These are phyloP conservation scores for Yponomeuta plumbellus DNA, from an alignment of 2,888 invertebrate genomes.

Conservation along the genomic window DNA sequence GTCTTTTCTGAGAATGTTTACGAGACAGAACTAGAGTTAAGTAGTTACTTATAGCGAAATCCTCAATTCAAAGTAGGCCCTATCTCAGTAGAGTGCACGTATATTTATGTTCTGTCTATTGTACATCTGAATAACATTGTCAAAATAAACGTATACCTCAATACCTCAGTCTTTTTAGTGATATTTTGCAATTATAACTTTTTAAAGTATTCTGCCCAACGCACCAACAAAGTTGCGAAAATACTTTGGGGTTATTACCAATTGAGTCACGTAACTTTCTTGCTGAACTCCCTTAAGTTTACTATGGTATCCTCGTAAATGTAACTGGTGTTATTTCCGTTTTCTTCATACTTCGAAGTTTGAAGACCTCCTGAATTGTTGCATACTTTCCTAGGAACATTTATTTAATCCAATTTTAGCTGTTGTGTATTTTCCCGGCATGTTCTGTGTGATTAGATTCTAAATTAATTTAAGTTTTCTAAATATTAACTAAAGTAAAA, in stretches of 20 bases:
- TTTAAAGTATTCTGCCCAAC: neutral
- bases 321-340: neutral
- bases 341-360: neutral
- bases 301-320: neutral
- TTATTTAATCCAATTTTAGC: too few relatives aligned
- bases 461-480: too few relatives aligned
- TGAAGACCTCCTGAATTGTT: too few relatives aligned
- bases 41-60: too few relatives aligned
- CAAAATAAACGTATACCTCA: neutral
- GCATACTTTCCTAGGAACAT: too few relatives aligned
- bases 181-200: neutral
- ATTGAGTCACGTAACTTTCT: neutral
- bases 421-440: neutral
- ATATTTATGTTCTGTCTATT: too few relatives aligned
- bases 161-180: neutral
- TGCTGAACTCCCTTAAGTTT: neutral
- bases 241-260: neutral
- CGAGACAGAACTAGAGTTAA: too few relatives aligned
- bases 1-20: too few relatives aligned
- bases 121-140: too few relatives aligned
- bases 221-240: neutral
- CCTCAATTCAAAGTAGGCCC: too few relatives aligned
- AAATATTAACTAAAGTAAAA: neutral
- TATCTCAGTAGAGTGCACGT: too few relatives aligned
- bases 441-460: neutral